A percentile compares a stretch with the other conserved stretches of the same genome.
Evolutionary conservation across 2,113 vertebrate genomes (phyloP).

Genomic region (Procavia capensis): DNA sequence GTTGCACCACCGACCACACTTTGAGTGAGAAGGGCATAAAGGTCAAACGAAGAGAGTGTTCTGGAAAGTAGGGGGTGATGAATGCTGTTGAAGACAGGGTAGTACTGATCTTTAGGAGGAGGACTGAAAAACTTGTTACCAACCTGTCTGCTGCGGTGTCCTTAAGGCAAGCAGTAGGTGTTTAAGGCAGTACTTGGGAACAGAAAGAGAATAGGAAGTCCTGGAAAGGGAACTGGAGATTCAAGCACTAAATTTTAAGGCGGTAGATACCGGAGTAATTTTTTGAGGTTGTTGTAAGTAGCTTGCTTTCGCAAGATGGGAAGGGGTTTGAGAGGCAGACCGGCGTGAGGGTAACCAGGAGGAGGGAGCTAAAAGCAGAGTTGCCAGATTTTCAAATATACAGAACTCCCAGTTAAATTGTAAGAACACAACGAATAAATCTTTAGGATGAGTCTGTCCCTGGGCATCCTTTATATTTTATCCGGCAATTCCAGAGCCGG

Average conservation of each 20-base stretch:
- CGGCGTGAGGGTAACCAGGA: background rate
- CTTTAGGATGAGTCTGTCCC: background rate
- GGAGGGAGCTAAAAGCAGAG: background rate
- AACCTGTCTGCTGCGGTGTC: background rate
- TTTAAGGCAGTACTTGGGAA: background rate
- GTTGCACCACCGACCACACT: background rate
- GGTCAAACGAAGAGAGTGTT: background rate
- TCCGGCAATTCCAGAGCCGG: background rate
- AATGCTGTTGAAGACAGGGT: background rate
- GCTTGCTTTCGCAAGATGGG: background rate
- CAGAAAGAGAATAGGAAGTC: slow-evolving; percentile 1
- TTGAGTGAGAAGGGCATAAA: background rate
- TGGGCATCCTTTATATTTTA: background rate
- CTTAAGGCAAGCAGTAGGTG: background rate
- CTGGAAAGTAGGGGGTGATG: background rate
- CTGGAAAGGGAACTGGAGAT: background rate
- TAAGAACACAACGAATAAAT: background rate
- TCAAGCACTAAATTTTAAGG: slow-evolving; percentile 6
- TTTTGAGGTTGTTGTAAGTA: background rate
- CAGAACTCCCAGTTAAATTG: background rate
- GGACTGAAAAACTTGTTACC: background rate
- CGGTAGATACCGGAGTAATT: background rate
- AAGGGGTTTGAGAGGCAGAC: background rate
- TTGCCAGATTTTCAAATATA: background rate
- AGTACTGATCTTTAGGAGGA: background rate